Conservation (phyloP, 2,113 vertebrate genomes). For the Miniopterus natalensis region DNA sequence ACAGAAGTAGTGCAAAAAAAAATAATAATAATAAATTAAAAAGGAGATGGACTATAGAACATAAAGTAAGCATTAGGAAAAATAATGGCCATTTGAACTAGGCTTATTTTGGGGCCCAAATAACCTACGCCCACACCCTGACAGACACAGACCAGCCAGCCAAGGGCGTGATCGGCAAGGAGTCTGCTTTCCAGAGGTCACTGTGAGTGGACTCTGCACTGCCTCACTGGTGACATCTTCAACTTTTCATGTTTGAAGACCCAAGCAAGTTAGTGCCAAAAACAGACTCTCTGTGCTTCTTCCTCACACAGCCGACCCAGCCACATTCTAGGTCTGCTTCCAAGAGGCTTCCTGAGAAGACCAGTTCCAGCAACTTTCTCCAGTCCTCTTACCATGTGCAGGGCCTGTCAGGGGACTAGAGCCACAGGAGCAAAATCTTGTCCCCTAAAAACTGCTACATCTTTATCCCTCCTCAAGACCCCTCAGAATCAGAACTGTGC, state of each 20-base stretch:
- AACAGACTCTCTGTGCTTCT: not conserved
- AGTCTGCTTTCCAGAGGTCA: slow-evolving; percentile 50
- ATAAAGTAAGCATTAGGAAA: slow-evolving; percentile 35
- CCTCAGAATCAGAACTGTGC: not conserved
- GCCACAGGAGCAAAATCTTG: not conserved
- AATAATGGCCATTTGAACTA: slow-evolving; percentile 13
- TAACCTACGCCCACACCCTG: not conserved
- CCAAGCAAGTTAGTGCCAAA: not conserved
- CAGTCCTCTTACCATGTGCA: not conserved
- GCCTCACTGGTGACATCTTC: slow-evolving; percentile 54
- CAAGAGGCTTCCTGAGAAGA: not conserved
- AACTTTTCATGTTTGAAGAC: slow-evolving; percentile 48
- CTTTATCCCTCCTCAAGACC: not conserved
- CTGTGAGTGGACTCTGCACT: not conserved
- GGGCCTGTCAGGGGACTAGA: not conserved
- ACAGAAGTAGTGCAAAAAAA: not conserved
- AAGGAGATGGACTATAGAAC: slow-evolving; percentile 22
- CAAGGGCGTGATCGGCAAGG: not conserved
- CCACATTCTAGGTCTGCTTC: not conserved
- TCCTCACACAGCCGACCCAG: not conserved
- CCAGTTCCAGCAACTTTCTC: not conserved
- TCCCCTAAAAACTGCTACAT: not conserved
- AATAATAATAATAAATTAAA: not conserved
- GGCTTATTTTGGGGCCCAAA: not conserved
- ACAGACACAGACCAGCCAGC: slow-evolving; percentile 23